Evolutionary conservation across 2,113 vertebrate species (phyloP).

Genomic region (Trematocara macrostoma): DNA sequence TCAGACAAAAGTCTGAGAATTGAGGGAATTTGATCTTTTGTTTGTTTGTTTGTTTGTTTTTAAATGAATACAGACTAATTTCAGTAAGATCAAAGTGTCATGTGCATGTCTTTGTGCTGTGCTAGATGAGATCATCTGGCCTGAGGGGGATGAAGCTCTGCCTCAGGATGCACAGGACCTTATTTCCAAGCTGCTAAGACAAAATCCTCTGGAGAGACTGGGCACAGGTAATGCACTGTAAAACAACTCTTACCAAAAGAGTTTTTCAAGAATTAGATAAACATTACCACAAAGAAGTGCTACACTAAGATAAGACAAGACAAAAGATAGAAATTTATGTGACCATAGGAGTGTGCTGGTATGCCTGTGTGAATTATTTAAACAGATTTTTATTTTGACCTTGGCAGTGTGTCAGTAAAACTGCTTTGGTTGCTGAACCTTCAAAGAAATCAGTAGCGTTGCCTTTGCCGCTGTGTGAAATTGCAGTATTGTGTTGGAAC

Average conservation of each 20-base stretch:
- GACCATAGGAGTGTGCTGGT: background rate
- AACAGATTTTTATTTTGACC: background rate
- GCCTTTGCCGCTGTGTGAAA: background rate
- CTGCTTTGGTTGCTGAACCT: background rate
- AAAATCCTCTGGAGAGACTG: constrained; percentile 91
- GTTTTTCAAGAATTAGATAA: background rate
- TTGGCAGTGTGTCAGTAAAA: background rate
- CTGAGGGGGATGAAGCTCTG: constrained; percentile 91
- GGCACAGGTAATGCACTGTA: constrained; percentile 81
- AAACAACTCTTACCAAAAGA: background rate
- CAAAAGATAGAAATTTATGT: background rate
- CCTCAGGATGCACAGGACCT: constrained; percentile 91
- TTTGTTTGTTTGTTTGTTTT: background rate
- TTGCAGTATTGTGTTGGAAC: background rate
- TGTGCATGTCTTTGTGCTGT: background rate
- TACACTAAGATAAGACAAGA: background rate
- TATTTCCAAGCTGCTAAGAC: constrained; percentile 87
- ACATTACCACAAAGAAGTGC: background rate
- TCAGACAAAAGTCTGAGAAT: background rate
- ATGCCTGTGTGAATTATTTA: background rate
- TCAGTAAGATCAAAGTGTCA: background rate
- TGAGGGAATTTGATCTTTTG: background rate
- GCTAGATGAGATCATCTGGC: constrained; percentile 94
- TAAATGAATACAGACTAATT: background rate
- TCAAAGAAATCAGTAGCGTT: background rate